Percentiles rank a stretch among this genome's conserved stretches.
Evolutionary conservation across 2,888 invertebrate species (phyloP).

Genomic region (Anodontia alba): DNA sequence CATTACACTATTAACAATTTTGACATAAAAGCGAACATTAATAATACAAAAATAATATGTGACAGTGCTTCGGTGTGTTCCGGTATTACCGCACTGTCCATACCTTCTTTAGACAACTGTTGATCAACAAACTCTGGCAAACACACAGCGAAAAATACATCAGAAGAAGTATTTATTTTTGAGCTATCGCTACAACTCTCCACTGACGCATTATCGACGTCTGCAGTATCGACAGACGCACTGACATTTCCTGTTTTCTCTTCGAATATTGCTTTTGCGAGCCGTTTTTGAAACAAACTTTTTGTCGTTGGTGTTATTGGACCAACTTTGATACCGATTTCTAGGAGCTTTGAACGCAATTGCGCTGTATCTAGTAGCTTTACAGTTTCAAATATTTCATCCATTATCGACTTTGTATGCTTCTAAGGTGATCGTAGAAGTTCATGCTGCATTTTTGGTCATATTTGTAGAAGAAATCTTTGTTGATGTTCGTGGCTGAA

Average conservation of each 20-base stretch:
- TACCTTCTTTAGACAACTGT: slow-evolving; percentile 31
- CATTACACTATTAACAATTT: no score
- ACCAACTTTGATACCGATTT: slow-evolving; percentile 71
- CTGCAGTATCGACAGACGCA: background rate
- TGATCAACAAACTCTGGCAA: slow-evolving; percentile 39
- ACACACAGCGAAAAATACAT: slow-evolving; percentile 51
- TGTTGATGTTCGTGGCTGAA: no score
- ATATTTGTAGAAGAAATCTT: no score
- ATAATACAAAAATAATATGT: no score
- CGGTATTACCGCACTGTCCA: no score
- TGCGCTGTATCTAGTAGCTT: slow-evolving; percentile 60
- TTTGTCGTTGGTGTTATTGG: slow-evolving; percentile 68
- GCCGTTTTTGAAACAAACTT: slow-evolving; percentile 64
- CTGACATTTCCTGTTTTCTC: slow-evolving; percentile 35
- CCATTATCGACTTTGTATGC: slow-evolving; percentile 58
- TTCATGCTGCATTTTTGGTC: no score
- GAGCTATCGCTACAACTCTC: background rate
- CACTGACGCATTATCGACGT: background rate
- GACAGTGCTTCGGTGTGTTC: no score
- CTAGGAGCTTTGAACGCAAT: slow-evolving; percentile 61
- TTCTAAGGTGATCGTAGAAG: no score
- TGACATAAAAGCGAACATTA: no score
- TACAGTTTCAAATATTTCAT: slow-evolving; percentile 66
- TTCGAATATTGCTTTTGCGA: slow-evolving; percentile 66
- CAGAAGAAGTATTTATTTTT: slow-evolving; percentile 6